A percentile compares a stretch with the other conserved stretches of the same genome.
Evolutionary conservation across 2,888 invertebrate species (phyloP).

Genomic region (Tetanocera ferruginea): DNA sequence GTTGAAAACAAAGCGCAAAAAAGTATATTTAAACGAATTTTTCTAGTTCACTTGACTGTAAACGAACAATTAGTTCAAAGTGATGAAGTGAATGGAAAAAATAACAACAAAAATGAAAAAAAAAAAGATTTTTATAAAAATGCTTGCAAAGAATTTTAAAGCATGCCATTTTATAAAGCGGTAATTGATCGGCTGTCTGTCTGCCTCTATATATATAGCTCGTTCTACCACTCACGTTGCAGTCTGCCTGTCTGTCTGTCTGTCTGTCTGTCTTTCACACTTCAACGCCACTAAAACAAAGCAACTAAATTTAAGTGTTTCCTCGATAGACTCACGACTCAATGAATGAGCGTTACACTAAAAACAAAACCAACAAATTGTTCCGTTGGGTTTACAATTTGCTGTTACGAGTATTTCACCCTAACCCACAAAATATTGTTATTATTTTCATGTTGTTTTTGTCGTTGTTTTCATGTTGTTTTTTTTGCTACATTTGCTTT

Average conservation of each 20-base stretch:
- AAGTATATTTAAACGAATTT: not conserved
- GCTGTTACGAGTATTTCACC: too few species aligned
- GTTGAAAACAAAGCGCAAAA: constrained; percentile 5
- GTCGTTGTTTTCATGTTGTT: not conserved
- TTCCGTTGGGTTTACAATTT: not conserved
- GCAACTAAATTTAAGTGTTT: constrained; percentile 23
- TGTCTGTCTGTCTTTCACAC: too few species aligned
- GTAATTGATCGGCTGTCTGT: not conserved
- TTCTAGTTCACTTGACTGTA: constrained; percentile 39
- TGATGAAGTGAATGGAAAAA: constrained; percentile 41
- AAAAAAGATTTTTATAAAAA: not conserved
- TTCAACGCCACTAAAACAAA: not conserved
- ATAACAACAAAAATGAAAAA: constrained; percentile 23
- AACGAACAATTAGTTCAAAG: constrained; percentile 38
- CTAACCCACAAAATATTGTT: not conserved
- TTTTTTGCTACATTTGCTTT: not conserved
- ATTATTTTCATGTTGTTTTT: not conserved
- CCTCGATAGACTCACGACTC: not conserved
- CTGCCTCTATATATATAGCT: not conserved
- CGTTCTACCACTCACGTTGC: too few species aligned
- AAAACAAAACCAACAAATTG: not conserved
- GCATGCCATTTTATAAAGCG: not conserved
- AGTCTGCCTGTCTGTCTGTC: too few species aligned
- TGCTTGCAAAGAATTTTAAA: not conserved
- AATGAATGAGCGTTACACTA: not conserved